Evolutionary conservation across 2,797 vertebrate genomes (phyloP).

Genomic region (Pantherophis alleghaniensis): DNA sequence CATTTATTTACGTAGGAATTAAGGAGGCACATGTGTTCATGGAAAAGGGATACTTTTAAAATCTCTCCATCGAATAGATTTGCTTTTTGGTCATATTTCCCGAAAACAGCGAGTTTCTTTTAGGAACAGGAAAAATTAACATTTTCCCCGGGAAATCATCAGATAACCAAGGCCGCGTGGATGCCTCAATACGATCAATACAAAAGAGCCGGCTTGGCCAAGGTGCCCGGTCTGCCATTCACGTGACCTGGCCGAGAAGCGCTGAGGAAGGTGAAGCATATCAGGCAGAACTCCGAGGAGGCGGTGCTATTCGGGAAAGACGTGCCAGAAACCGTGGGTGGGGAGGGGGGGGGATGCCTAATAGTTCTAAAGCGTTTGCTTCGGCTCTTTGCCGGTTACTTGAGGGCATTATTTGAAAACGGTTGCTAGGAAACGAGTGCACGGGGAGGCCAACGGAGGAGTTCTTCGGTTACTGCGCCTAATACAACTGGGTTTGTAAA

Average conservation of each 20-base stretch:
- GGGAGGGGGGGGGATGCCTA: not conserved
- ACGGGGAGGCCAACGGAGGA: not conserved
- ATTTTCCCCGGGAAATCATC: not conserved
- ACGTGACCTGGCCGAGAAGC: not conserved
- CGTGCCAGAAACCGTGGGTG: not conserved
- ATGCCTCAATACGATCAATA: not conserved
- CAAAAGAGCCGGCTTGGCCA: not conserved
- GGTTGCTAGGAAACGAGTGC: conserved; percentile 42
- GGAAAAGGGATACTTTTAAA: not conserved
- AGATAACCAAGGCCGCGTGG: not conserved
- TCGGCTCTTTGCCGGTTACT: not conserved
- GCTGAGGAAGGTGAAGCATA: not conserved
- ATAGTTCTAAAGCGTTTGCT: not conserved
- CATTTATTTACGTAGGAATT: not conserved
- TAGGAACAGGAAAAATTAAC: not conserved
- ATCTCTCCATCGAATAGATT: not conserved
- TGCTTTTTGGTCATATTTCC: not conserved
- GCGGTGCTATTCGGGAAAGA: not conserved
- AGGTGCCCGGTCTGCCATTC: not conserved
- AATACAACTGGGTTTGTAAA: not conserved
- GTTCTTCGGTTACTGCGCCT: not conserved
- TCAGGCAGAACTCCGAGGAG: no score
- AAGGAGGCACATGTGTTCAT: not conserved
- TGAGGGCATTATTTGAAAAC: not conserved
- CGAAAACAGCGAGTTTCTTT: not conserved